phyloP scores from a whole-genome alignment of 92 coral and sea anemone genomes.

The Galaxea fascicularis region DNA sequence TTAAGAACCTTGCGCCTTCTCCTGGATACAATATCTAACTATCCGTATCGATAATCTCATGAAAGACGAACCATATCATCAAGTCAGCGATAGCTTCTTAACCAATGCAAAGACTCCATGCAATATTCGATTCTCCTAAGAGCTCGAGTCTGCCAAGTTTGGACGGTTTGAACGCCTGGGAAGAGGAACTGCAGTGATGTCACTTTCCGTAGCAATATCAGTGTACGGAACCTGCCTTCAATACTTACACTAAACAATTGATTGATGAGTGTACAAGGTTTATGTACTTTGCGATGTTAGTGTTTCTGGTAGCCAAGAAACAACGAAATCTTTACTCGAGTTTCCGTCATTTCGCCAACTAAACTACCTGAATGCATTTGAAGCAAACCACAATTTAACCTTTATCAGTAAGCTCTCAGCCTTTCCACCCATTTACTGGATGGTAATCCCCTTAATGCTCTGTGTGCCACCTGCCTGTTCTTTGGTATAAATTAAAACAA shows the following conservation, averaged over 20 bases:
- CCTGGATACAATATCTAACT: not conserved
- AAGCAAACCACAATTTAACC: not conserved
- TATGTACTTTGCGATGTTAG: slow-evolving; percentile 29
- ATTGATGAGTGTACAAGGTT: slow-evolving; percentile 26
- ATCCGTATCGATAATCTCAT: not conserved
- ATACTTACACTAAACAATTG: slow-evolving; percentile 7
- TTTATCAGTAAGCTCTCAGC: slow-evolving; percentile 4
- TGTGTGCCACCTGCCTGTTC: slow-evolving; percentile 8
- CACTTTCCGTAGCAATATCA: not conserved
- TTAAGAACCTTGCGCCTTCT: not conserved
- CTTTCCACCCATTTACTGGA: not conserved
- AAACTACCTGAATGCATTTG: not conserved
- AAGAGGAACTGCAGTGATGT: not conserved
- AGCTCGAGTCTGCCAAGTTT: not conserved
- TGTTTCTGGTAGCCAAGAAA: slow-evolving; percentile 4
- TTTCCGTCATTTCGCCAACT: not conserved
- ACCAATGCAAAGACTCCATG: not conserved
- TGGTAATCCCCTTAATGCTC: slow-evolving; percentile 5
- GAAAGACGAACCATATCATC: not conserved
- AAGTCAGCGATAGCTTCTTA: not conserved
- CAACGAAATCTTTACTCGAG: slow-evolving; percentile 1
- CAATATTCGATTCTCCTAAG: too few relatives aligned
- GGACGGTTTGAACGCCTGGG: not conserved
- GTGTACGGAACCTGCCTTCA: slow-evolving; percentile 9
- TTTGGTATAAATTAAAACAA: not conserved